A percentile compares a stretch with the other conserved stretches of the same genome.
Evolutionary conservation across 1,140 invertebrate species (phyloP).

Genomic region (Drosophila funebris): DNA sequence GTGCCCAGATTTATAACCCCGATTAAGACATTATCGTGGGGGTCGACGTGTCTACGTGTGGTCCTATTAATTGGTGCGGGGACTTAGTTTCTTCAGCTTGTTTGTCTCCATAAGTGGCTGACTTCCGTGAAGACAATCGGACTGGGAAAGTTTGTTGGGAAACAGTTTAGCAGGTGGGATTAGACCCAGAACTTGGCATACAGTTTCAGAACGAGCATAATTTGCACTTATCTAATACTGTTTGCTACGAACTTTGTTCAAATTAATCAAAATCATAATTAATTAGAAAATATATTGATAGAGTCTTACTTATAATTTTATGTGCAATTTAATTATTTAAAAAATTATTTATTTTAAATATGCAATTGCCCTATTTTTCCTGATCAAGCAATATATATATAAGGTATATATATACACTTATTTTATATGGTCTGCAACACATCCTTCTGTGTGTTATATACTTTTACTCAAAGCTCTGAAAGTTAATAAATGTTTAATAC

Average conservation of each 20-base stretch:
- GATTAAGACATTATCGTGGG: conserved; percentile 54
- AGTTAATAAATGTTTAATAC: too few relatives aligned
- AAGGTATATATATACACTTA: too few relatives aligned
- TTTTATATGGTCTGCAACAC: too few relatives aligned
- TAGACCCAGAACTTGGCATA: neutral
- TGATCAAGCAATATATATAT: too few relatives aligned
- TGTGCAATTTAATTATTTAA: too few relatives aligned
- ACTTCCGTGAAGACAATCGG: conserved; percentile 26
- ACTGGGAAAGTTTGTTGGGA: conserved; percentile 35
- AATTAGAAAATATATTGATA: neutral
- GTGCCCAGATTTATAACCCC: conserved; percentile 55
- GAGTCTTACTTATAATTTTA: too few relatives aligned
- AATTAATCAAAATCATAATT: neutral
- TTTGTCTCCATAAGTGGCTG: conserved; percentile 47
- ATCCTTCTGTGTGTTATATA: too few relatives aligned
- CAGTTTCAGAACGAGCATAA: neutral
- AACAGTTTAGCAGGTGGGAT: conserved; percentile 32
- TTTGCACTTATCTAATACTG: neutral
- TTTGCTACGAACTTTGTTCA: neutral
- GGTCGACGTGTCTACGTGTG: conserved; percentile 45
- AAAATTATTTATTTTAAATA: too few relatives aligned
- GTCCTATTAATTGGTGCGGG: conserved; percentile 53
- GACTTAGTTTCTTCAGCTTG: conserved; percentile 39
- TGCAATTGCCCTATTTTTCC: too few relatives aligned
- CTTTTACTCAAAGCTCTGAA: too few relatives aligned